Conservation (phyloP, 1,140 invertebrate species). For the Linepithema humile region DNA sequence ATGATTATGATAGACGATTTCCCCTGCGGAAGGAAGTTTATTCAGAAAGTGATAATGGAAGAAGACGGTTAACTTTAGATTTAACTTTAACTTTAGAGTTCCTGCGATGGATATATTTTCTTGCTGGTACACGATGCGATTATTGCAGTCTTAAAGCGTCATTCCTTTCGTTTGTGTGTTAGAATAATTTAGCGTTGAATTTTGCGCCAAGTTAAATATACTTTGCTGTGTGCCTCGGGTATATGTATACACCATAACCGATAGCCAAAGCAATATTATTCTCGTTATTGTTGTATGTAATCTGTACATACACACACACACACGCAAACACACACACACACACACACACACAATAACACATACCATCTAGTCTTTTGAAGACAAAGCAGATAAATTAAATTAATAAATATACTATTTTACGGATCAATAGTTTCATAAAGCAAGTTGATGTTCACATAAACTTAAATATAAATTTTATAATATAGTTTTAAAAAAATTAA, state of each 20-base stretch:
- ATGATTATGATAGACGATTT: constrained; percentile 62
- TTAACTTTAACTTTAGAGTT: no score
- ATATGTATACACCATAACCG: background rate
- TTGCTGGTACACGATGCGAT: constrained; percentile 22
- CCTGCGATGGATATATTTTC: background rate
- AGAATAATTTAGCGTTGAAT: constrained; percentile 66
- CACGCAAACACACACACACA: no score
- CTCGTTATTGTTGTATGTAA: constrained; percentile 50
- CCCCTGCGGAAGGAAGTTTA: constrained; percentile 16
- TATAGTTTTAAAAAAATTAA: background rate
- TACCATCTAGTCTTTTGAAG: background rate
- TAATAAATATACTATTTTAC: background rate
- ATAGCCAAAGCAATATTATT: constrained; percentile 47
- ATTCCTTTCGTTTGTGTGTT: constrained; percentile 61
- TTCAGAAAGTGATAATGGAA: background rate
- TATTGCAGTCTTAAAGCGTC: constrained; percentile 59
- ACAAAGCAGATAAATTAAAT: background rate
- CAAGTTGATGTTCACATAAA: background rate
- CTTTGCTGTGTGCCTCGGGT: constrained; percentile 17
- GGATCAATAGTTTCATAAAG: background rate
- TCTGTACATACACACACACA: no score
- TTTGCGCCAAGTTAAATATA: constrained; percentile 52
- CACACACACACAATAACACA: no score
- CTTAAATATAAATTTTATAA: background rate
- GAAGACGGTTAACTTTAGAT: background rate